Conservation (phyloP, 2,113 vertebrate species). For the Anas platyrhynchos region DNA sequence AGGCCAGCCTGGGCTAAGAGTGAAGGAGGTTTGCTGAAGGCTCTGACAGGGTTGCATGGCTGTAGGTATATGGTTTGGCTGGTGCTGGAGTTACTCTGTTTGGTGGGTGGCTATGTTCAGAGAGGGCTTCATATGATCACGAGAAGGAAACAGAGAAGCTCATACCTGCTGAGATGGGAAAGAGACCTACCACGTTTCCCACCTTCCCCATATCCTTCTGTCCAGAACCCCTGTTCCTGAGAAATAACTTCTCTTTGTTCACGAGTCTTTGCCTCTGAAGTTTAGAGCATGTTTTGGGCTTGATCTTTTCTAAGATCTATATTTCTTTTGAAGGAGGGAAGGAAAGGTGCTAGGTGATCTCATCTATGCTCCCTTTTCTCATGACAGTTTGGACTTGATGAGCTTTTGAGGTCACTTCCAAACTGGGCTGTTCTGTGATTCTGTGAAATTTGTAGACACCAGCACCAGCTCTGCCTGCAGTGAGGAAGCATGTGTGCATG, state of each 20-base stretch:
- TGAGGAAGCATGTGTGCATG: background rate
- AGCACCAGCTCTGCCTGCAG: background rate
- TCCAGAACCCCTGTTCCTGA: background rate
- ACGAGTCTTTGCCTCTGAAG: background rate
- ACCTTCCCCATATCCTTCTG: background rate
- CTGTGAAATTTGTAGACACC: background rate
- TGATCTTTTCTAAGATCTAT: background rate
- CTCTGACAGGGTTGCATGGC: background rate
- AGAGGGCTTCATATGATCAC: rapidly evolving
- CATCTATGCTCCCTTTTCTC: background rate
- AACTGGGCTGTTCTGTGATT: background rate
- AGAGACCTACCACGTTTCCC: background rate
- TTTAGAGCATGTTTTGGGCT: background rate
- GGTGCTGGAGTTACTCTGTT: background rate
- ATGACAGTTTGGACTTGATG: background rate
- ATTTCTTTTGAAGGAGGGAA: background rate
- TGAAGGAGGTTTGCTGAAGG: background rate
- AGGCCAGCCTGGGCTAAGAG: background rate
- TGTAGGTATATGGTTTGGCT: background rate
- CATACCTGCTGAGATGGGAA: background rate
- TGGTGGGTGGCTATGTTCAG: background rate
- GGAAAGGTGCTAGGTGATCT: background rate
- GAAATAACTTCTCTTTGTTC: background rate
- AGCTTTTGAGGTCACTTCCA: background rate
- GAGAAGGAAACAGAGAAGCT: background rate